Evolutionary conservation across 1,140 invertebrate species (phyloP).

Genomic region (Dinoponera quadriceps): DNA sequence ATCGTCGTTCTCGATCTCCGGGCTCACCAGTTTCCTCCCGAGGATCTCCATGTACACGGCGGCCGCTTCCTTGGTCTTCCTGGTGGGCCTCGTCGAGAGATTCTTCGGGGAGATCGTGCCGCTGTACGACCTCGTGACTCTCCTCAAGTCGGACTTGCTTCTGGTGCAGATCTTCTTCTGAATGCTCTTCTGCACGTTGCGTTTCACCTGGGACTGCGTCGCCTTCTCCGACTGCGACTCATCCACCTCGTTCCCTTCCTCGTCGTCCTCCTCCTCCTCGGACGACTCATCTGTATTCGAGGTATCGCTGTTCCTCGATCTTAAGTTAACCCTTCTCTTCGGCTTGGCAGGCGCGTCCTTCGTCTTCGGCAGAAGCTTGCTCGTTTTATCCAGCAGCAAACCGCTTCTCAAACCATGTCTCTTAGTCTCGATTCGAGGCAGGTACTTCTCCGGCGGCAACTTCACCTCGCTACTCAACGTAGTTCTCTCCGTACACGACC

Average conservation of each 20-base stretch:
- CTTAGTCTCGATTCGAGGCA: constrained; percentile 76
- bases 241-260: constrained; percentile 75
- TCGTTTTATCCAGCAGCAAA: constrained; percentile 70
- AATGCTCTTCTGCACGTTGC: constrained; percentile 68
- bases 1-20: constrained; percentile 88
- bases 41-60: constrained; percentile 91
- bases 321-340: constrained; percentile 70
- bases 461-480: constrained; percentile 74
- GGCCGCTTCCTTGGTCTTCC: constrained; percentile 92
- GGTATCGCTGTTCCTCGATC: constrained; percentile 72
- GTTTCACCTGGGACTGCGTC: constrained; percentile 65
- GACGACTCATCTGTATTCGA: constrained; percentile 81
- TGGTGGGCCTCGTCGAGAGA: constrained; percentile 86
- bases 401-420: constrained; percentile 81
- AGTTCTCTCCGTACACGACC: constrained; percentile 77
- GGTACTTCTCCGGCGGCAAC: constrained; percentile 75
- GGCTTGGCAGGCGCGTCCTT: constrained; percentile 65
- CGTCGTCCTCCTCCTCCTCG: constrained; percentile 79
- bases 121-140: constrained; percentile 80
- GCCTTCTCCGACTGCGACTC: constrained; percentile 59
- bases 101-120: constrained; percentile 69
- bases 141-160: constrained; percentile 79
- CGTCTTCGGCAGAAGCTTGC: constrained; percentile 59
- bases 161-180: constrained; percentile 78
- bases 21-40: constrained; percentile 88